Evolutionary conservation across 2,797 vertebrate genomes (phyloP).

Genomic region (Macropus fuliginosus): DNA sequence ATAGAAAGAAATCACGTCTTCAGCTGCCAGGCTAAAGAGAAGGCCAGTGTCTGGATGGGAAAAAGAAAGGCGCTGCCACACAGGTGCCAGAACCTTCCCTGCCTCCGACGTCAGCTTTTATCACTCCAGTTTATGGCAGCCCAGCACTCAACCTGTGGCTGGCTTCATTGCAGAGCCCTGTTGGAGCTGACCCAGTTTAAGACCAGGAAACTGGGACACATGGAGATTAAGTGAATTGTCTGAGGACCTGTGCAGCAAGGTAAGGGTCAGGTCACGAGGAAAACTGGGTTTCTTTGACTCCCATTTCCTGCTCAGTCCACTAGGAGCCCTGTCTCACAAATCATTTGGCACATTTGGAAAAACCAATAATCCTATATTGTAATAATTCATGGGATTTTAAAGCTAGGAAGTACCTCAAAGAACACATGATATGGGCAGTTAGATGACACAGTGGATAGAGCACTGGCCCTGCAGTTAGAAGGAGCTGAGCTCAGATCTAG

Average conservation of each 20-base stretch:
- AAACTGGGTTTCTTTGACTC: background rate
- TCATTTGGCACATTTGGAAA: background rate
- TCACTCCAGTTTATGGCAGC: background rate
- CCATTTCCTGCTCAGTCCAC: background rate
- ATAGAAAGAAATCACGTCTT: slow-evolving; percentile 75
- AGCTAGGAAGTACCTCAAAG: background rate
- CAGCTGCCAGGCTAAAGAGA: slow-evolving; percentile 66
- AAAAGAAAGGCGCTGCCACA: slow-evolving; percentile 24
- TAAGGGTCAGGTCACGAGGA: background rate
- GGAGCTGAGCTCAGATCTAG: no score
- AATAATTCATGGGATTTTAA: background rate
- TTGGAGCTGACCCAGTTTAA: slow-evolving; percentile 51
- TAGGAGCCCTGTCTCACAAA: background rate
- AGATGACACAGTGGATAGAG: no score
- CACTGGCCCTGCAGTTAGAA: no score
- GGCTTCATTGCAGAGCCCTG: slow-evolving; percentile 34
- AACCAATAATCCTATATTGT: background rate
- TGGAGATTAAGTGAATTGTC: slow-evolving; percentile 34
- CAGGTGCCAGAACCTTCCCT: background rate
- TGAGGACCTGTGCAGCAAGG: background rate
- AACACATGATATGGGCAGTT: background rate
- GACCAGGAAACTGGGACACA: slow-evolving; percentile 41
- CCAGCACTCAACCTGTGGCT: background rate
- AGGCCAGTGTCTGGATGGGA: slow-evolving; percentile 38
- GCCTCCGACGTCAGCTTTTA: slow-evolving; percentile 16